Evolutionary conservation across 1,140 invertebrate genomes (phyloP).

Genomic region (Pseudomyrmex gracilis): DNA sequence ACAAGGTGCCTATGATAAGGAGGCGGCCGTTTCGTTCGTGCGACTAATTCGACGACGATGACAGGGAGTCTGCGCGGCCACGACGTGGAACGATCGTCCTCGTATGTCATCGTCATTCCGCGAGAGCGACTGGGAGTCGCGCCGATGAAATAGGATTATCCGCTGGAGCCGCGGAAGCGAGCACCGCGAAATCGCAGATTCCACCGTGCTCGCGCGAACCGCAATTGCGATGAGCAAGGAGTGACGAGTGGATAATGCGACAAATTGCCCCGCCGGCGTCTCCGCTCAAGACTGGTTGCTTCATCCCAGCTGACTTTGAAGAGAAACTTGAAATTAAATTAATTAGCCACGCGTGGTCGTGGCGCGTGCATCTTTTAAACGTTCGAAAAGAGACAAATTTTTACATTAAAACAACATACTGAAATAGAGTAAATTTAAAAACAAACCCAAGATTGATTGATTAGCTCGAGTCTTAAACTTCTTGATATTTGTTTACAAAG

Average conservation of each 20-base stretch:
- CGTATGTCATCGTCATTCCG: slow-evolving; percentile 73
- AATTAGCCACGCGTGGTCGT: neutral
- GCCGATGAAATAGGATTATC: slow-evolving; percentile 36
- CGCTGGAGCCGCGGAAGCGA: neutral
- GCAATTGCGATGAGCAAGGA: slow-evolving; percentile 23
- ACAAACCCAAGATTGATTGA: too few species aligned
- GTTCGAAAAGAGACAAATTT: neutral
- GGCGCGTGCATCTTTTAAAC: neutral
- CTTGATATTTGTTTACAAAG: too few species aligned
- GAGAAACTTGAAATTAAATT: neutral
- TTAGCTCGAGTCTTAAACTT: too few species aligned
- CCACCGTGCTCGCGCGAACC: neutral
- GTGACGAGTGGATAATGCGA: slow-evolving; percentile 25
- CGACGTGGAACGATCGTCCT: slow-evolving; percentile 75
- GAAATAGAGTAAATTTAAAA: neutral
- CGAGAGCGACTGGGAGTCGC: slow-evolving; percentile 1
- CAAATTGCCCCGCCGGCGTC: slow-evolving; percentile 13
- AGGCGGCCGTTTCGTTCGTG: slow-evolving; percentile 61
- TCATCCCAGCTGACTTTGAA: neutral
- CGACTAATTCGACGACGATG: slow-evolving; percentile 69
- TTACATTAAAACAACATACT: too few species aligned
- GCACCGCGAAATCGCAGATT: slow-evolving; percentile 30
- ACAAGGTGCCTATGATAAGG: slow-evolving; percentile 59
- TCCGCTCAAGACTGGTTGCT: neutral
- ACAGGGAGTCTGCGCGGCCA: slow-evolving; percentile 59